phyloP scores from a whole-genome alignment of 92 coral and sea anemone genomes.

The Micromussa lordhowensis region DNA sequence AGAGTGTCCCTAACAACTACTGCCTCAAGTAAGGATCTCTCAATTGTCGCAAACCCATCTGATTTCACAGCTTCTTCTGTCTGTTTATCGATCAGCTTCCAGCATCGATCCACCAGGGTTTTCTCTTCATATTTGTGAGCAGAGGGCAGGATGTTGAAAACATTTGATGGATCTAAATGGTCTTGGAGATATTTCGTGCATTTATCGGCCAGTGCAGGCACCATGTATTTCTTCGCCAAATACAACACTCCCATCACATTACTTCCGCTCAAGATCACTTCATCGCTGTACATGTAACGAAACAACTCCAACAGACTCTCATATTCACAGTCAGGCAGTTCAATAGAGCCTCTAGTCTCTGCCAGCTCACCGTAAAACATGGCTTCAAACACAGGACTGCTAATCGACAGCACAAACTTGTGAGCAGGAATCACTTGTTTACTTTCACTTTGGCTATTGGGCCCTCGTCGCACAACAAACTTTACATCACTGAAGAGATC shows the following conservation, averaged over 20 bases:
- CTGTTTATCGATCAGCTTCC: conserved; percentile 71
- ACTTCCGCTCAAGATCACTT: conserved; percentile 64
- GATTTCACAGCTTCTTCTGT: conserved; percentile 66
- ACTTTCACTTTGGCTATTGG: conserved; percentile 18
- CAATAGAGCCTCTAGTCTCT: conserved; percentile 11
- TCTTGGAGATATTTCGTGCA: conserved; percentile 65
- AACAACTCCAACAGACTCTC: conserved; percentile 72
- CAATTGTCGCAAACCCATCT: conserved; percentile 54
- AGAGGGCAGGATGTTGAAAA: conserved; percentile 57
- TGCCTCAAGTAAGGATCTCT: conserved; percentile 35
- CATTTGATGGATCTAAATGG: conserved; percentile 67
- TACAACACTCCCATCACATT: conserved; percentile 76
- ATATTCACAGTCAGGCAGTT: conserved; percentile 53
- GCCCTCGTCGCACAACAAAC: conserved; percentile 34
- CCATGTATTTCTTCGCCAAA: conserved; percentile 72
- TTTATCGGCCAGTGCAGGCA: conserved; percentile 65
- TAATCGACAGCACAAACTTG: conserved; percentile 41
- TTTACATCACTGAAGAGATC: conserved; percentile 64
- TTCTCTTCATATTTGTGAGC: conserved; percentile 69
- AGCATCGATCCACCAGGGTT: conserved; percentile 63
- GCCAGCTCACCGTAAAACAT: conserved; percentile 77
- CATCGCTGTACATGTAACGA: conserved; percentile 76
- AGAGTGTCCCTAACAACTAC: conserved; percentile 64
- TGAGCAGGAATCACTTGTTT: conserved; percentile 44
- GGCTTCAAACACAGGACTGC: conserved; percentile 75